Conservation (phyloP, 2,113 vertebrate species). For the Prunella fulvescens region DNA sequence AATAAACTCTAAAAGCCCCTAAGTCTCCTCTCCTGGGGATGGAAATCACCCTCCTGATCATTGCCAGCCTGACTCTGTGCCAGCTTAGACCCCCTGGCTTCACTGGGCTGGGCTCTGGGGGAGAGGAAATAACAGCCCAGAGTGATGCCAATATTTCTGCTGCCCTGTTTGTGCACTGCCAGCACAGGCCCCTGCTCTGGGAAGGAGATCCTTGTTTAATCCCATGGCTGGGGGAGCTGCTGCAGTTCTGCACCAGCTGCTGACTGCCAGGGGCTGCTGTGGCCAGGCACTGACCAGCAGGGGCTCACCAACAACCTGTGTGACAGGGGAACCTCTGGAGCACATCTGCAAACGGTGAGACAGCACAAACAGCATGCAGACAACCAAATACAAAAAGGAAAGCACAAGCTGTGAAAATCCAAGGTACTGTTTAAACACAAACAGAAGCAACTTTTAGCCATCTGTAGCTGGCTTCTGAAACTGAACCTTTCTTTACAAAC, state of each 20-base stretch:
- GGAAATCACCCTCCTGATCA: background rate
- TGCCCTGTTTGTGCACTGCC: background rate
- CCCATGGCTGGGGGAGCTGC: background rate
- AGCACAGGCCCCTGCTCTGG: background rate
- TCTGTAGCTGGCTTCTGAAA: background rate
- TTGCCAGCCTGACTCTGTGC: background rate
- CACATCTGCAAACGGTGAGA: background rate
- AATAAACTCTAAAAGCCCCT: background rate
- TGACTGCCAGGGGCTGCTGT: background rate
- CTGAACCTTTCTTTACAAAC: background rate
- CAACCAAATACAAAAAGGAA: background rate
- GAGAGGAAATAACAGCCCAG: background rate
- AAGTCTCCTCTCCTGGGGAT: background rate
- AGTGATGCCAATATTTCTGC: rapidly evolving
- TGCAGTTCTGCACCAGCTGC: background rate
- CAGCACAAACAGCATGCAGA: background rate
- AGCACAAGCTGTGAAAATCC: background rate
- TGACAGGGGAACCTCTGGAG: background rate
- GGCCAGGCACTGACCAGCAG: background rate
- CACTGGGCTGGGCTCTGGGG: too few species aligned
- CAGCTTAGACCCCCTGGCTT: background rate
- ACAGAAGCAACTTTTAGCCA: background rate
- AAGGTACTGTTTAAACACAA: background rate
- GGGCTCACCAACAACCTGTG: background rate
- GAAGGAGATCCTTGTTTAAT: background rate